Percentiles rank a stretch among this genome's conserved stretches.
These are phyloP conservation scores for Gonioctena quinquepunctata DNA, from an alignment of 1,140 invertebrate species.

Conservation along the genomic window DNA sequence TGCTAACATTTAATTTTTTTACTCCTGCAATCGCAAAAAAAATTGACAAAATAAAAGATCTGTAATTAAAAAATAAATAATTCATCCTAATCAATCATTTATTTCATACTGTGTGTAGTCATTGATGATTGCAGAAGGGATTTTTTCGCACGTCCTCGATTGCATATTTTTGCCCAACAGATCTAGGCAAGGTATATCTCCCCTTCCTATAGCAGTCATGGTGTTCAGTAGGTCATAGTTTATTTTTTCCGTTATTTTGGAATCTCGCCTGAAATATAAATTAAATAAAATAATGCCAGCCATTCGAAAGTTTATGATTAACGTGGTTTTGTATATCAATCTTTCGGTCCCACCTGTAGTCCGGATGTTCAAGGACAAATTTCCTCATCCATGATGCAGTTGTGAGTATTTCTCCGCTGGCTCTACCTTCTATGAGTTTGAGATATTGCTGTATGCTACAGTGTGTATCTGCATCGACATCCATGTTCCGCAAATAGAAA, in stretches of 20 bases:
- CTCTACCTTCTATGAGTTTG: slow-evolving; percentile 87
- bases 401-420: slow-evolving; percentile 85
- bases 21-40: too few relatives aligned
- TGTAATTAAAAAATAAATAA: too few relatives aligned
- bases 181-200: slow-evolving; percentile 72
- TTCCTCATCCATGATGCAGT: slow-evolving; percentile 91
- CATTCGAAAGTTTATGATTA: too few relatives aligned
- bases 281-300: too few relatives aligned
- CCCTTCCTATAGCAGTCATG: slow-evolving; percentile 73
- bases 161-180: slow-evolving; percentile 63
- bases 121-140: not conserved
- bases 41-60: too few relatives aligned
- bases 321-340: too few relatives aligned
- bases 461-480: slow-evolving; percentile 94
- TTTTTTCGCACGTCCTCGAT: not conserved
- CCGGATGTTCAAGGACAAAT: slow-evolving; percentile 85
- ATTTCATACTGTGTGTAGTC: not conserved
- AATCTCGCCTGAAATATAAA: slow-evolving; percentile 82
- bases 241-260: slow-evolving; percentile 83
- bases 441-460: slow-evolving; percentile 97
- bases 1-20: too few relatives aligned
- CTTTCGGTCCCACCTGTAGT: slow-evolving; percentile 86
- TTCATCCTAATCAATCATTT: too few relatives aligned
- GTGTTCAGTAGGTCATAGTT: slow-evolving; percentile 91
- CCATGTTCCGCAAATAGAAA: slow-evolving; percentile 89